These are phyloP conservation scores for Julus scanicus DNA, from an alignment of 2,888 invertebrate species.

Conservation along the genomic window DNA sequence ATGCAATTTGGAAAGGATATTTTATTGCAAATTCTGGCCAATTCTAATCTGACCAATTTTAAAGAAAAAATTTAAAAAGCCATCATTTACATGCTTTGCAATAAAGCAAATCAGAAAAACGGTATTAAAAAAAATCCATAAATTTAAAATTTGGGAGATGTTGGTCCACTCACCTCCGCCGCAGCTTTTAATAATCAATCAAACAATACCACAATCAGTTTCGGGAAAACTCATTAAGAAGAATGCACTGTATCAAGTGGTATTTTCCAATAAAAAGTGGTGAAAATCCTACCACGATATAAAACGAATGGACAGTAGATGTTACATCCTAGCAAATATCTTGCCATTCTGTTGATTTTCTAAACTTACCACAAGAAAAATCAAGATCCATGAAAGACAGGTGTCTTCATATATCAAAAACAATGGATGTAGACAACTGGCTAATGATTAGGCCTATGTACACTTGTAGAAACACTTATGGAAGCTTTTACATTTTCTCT, in stretches of 20 bases:
- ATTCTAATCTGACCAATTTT: too few relatives aligned
- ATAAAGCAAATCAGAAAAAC: not conserved
- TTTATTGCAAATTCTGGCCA: too few relatives aligned
- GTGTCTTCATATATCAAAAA: not conserved
- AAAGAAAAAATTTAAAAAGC: not conserved
- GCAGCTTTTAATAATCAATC: not conserved
- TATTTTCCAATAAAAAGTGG: slow-evolving; percentile 2
- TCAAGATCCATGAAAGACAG: not conserved
- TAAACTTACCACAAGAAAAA: slow-evolving; percentile 20
- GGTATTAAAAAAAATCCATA: not conserved
- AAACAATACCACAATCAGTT: not conserved
- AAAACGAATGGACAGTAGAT: not conserved
- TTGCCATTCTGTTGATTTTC: not conserved
- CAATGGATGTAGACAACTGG: not conserved
- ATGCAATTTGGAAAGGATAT: too few relatives aligned
- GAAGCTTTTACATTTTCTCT: slow-evolving; percentile 53
- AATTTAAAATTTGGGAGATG: not conserved
- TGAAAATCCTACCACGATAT: slow-evolving; percentile 6
- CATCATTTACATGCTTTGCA: not conserved
- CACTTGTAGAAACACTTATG: slow-evolving; percentile 17
- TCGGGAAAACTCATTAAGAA: not conserved
- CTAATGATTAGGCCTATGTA: slow-evolving; percentile 16
- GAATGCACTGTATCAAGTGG: not conserved
- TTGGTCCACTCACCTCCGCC: not conserved
- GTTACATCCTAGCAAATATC: not conserved